Base-by-base conservation (phyloP, 2,888 invertebrate genomes). In the Ferdinandea cuprea region DNA sequence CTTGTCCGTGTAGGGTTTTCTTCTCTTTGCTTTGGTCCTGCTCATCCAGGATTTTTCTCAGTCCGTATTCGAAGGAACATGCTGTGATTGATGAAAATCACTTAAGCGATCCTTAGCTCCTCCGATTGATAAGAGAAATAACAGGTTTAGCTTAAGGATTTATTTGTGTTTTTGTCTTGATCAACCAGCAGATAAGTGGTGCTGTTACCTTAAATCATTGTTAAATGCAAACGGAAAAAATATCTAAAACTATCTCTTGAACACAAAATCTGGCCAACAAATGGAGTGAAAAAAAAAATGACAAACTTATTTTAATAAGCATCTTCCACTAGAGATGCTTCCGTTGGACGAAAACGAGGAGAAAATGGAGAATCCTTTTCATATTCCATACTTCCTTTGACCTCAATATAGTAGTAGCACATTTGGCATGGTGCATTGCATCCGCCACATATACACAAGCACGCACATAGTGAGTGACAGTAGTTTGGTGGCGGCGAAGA, bases 81-180 rank as follows among this genome's bases (percentile, higher is more conserved):
- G 73, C 46, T 25, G 37, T 76, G 80, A 81, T 81, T 81, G 81
- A 81, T 81, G 77, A 77, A 77, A 81, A 77, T 77, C 81, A 81
- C 71, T 81, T 81, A 77, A 66, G 59, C 35, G 71, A 81, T 77
- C 65, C 71, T 77, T 71, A 77, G 71, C 65, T 52, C 42, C 65
- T 52, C 42, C 81, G 63, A 66, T 65, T 81, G 59, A 80, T 80
- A 79, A 76, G 74, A 68, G 46, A 66, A 73, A 68, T 68, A 32
- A 35, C 54, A 46, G 46, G 59, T 72, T 72, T 68, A 32, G 30
- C 69, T 61, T n/a, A 21, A 17, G 25, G 42, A 19, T 54, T 30
- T 37, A n/a, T 30, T 1, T 50, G 25, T 17, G 32, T 46, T 37
- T 72, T 35, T 15, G 32, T 3, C 19, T 3, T 40, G 1, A 54